Evolutionary conservation across 2,888 invertebrate genomes (phyloP).

Genomic region (Pogonocherus hispidulus): DNA sequence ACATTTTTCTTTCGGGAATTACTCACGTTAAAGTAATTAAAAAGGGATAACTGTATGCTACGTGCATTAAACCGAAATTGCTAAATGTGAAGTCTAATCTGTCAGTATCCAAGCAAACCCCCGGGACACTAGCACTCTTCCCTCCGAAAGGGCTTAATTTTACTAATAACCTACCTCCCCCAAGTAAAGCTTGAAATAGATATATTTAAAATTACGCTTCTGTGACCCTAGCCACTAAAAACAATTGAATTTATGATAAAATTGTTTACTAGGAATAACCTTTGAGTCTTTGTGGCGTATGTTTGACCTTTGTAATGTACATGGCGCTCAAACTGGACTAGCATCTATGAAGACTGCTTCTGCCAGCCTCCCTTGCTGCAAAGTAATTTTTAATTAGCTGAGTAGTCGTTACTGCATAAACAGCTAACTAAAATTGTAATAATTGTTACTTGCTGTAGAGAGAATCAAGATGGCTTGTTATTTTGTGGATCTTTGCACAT

Average conservation of each 20-base stretch:
- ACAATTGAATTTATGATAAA: not conserved
- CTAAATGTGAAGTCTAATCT: conserved; percentile 8
- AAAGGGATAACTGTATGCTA: conserved; percentile 12
- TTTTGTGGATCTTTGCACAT: no score
- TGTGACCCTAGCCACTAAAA: not conserved
- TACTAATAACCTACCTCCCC: conserved; percentile 10
- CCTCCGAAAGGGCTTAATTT: conserved; percentile 10
- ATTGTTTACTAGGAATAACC: no score
- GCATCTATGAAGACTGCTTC: no score
- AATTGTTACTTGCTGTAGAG: no score
- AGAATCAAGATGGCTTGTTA: no score
- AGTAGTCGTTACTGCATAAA: no score
- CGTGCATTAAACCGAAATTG: conserved; percentile 10
- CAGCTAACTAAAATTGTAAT: no score
- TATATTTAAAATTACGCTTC: conserved; percentile 1
- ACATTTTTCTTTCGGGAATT: not conserved
- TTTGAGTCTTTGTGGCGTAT: no score
- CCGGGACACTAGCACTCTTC: not conserved
- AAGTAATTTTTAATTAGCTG: no score
- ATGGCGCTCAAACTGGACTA: no score
- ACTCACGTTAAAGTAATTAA: not conserved
- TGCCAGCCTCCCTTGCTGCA: no score
- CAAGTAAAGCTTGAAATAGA: not conserved
- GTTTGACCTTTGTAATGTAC: no score
- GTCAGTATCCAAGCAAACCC: conserved; percentile 8